Evolutionary conservation across 2,113 vertebrate species (phyloP), one percentile per base, ranked within the genome.

Genomic region (Dascyllus trimaculatus): DNA sequence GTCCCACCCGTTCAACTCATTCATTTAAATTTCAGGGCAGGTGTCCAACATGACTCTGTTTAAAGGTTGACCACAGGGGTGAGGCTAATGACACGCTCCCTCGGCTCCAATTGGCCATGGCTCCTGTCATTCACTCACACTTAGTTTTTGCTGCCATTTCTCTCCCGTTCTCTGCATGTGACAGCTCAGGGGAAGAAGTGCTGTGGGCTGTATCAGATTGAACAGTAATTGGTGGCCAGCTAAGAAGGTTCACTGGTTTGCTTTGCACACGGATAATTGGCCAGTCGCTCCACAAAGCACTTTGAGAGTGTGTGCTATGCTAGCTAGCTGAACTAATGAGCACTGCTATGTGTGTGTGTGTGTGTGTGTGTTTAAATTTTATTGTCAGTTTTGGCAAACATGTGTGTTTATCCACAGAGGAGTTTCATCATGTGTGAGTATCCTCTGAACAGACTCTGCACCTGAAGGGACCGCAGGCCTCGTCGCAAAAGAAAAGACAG

Each of bases 251-350:
- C 90, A 90, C 89, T 88, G 85, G 88, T 90, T 90, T 88, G 91
- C 88, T 88, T 89, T 87, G 86, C 91, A 85, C 85, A 85, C 25
- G 84, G 89, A 89, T 93, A 93, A 93, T 92, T 93, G 91, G 89
- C 80, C 88, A 74, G 88, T 88, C 40, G 49, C 82, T 88, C 86
- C 90, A 92, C 84, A 90, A 89, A 91, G 86, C 87, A 80, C 87
- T 85, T 80, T 74, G 75, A 89, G 85, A 83, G 66, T 76, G 79
- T 87, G 82, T 57, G 87, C 85, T 66, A 91, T 90, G 74, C 85
- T 87, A 84, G 84, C 89, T 88, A 79, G 92, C 85, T 87, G 89
- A 91, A 93, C 89, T 92, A 93, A 93, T 93, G 89, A 93, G 89
- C 85, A 75, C 65, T 62, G 64, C 75, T 71, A 19, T 46, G 67